Conservation (phyloP, 1,140 invertebrate genomes). For the Drosophila malerkotliana region DNA sequence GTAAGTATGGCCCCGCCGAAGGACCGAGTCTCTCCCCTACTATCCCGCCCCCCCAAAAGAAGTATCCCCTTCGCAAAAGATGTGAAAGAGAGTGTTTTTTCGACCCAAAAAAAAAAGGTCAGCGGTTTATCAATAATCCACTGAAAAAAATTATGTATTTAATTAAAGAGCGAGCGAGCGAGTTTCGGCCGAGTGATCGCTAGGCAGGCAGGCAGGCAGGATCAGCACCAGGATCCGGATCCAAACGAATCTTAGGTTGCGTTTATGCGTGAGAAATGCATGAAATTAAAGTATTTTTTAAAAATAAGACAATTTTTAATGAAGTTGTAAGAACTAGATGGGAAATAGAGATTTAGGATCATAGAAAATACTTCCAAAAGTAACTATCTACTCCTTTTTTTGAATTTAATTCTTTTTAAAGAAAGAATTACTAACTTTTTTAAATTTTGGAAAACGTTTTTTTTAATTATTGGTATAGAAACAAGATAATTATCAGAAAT, state of each 20-base stretch:
- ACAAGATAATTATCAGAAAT: no score
- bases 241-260: conserved; percentile 6
- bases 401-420: no score
- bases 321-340: no score
- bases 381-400: no score
- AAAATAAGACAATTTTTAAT: not conserved
- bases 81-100: not conserved
- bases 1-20: conserved; percentile 88
- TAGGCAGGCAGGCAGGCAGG: conserved; percentile 34
- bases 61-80: not conserved
- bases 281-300: not conserved
- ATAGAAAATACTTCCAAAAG: no score
- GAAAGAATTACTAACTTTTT: no score
- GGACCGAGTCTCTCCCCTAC: conserved; percentile 5
- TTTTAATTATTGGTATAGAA: no score
- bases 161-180: conserved; percentile 29
- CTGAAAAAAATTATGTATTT: conserved; percentile 1
- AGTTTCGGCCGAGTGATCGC: conserved; percentile 36
- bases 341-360: no score
- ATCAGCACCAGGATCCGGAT: conserved; percentile 7
- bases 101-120: conserved; percentile 3
- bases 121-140: conserved; percentile 7
- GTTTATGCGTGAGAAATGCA: conserved; percentile 5
- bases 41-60: not conserved
- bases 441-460: no score